Conservation (phyloP, 2,113 vertebrate genomes). For the Synodontis membranacea region DNA sequence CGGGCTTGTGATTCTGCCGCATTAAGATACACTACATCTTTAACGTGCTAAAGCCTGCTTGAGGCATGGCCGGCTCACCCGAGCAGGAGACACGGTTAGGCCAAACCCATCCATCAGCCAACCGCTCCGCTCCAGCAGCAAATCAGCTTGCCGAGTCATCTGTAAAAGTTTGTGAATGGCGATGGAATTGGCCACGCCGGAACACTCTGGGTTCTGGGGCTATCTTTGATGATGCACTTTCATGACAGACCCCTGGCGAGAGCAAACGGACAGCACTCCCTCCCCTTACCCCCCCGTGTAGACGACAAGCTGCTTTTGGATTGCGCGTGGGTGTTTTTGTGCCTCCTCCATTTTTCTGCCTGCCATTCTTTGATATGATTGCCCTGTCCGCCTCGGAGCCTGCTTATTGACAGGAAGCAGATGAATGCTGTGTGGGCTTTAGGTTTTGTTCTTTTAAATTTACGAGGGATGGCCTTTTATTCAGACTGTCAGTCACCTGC, state of each 20-base stretch:
- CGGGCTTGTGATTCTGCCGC: slow-evolving; percentile 34
- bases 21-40: slow-evolving; percentile 6
- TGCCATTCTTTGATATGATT: slow-evolving; percentile 47
- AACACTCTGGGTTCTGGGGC: slow-evolving; percentile 16
- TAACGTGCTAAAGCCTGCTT: slow-evolving; percentile 30
- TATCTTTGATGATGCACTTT: slow-evolving; percentile 27
- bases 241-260: slow-evolving; percentile 1
- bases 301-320: slow-evolving; percentile 60
- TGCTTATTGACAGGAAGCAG: slow-evolving; percentile 19
- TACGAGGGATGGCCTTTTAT: slow-evolving; percentile 38
- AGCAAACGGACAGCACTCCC: slow-evolving; percentile 1
- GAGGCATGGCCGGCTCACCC: slow-evolving; percentile 13
- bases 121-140: background rate
- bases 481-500: slow-evolving; percentile 44
- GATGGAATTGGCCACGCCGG: background rate
- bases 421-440: slow-evolving; percentile 38
- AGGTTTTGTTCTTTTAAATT: slow-evolving; percentile 45
- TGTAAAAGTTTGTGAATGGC: slow-evolving; percentile 36
- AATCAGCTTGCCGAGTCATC: slow-evolving; percentile 21
- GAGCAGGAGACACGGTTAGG: slow-evolving; percentile 23
- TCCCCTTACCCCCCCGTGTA: slow-evolving; percentile 41
- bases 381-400: slow-evolving; percentile 34
- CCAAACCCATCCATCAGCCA: slow-evolving; percentile 22
- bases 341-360: slow-evolving; percentile 58
- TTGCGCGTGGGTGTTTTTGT: slow-evolving; percentile 55